These are phyloP conservation scores for Asteroscopus sphinx DNA, from an alignment of 2,888 invertebrate species.

Conservation along the genomic window DNA sequence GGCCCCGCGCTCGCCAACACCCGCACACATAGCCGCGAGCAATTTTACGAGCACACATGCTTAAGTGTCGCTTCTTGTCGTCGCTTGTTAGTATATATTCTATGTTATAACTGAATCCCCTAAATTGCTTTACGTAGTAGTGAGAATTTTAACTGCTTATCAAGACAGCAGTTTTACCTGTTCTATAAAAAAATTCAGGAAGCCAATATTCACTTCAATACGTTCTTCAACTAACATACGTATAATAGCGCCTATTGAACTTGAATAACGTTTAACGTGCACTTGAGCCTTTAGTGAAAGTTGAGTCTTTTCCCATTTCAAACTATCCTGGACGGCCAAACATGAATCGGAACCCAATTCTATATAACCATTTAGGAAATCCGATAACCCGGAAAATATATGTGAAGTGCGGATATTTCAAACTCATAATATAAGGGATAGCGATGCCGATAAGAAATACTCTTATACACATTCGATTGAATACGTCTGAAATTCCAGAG, in stretches of 20 bases:
- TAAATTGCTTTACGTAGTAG: no score
- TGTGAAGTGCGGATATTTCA: constrained; percentile 26
- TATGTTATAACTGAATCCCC: no score
- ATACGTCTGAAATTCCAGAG: constrained; percentile 14
- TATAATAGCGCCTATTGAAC: no score
- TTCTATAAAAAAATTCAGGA: background rate
- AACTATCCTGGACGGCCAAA: constrained; percentile 15
- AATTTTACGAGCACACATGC: no score
- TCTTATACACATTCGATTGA: constrained; percentile 7
- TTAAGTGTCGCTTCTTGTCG: no score
- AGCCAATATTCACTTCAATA: background rate
- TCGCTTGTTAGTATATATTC: no score
- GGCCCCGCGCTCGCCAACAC: no score
- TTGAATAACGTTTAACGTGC: background rate
- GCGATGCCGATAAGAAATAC: constrained; percentile 22
- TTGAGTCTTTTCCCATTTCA: background rate
- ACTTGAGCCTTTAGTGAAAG: background rate
- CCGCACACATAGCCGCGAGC: no score
- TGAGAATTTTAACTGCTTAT: no score
- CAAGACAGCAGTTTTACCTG: no score
- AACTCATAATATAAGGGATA: constrained; percentile 36
- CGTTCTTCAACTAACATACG: background rate
- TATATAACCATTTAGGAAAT: constrained; percentile 29
- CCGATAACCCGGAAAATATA: constrained; percentile 39
- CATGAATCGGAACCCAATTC: constrained; percentile 7